Evolutionary conservation across 2,113 vertebrate species (phyloP).

Genomic region (Heliornis fulica): DNA sequence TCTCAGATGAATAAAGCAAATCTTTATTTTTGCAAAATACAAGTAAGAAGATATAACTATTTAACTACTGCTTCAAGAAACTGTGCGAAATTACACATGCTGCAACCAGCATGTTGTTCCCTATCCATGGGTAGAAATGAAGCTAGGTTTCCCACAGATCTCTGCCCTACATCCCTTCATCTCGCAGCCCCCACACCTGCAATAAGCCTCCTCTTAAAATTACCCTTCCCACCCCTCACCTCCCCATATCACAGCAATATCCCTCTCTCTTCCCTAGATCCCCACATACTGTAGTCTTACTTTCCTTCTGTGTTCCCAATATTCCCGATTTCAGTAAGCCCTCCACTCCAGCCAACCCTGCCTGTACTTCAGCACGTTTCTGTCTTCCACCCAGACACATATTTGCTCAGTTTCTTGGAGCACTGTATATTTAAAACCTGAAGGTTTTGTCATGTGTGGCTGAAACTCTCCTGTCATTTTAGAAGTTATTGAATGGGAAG

Average conservation of each 20-base stretch:
- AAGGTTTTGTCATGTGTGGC: not conserved
- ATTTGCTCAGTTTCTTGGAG: not conserved
- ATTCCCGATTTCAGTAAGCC: not conserved
- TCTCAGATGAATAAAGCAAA: not conserved
- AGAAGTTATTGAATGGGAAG: not conserved
- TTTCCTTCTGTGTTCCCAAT: not conserved
- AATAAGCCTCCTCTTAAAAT: not conserved
- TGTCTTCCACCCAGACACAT: not conserved
- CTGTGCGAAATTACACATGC: not conserved
- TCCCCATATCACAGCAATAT: not conserved
- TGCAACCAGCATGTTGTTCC: not conserved
- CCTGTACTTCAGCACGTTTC: not conserved
- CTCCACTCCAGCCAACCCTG: not conserved
- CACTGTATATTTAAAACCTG: not conserved
- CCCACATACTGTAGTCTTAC: not conserved
- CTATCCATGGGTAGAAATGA: not conserved
- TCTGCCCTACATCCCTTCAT: not conserved
- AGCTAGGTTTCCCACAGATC: not conserved
- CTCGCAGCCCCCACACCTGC: not conserved
- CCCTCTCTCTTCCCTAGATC: not conserved
- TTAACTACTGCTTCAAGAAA: not conserved
- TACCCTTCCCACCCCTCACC: not conserved
- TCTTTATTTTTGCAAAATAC: constrained; percentile 12
- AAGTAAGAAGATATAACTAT: not conserved
- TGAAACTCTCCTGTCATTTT: not conserved